phyloP scores from a whole-genome alignment of 2,888 invertebrate genomes.

The Nemapogon koenigi region DNA sequence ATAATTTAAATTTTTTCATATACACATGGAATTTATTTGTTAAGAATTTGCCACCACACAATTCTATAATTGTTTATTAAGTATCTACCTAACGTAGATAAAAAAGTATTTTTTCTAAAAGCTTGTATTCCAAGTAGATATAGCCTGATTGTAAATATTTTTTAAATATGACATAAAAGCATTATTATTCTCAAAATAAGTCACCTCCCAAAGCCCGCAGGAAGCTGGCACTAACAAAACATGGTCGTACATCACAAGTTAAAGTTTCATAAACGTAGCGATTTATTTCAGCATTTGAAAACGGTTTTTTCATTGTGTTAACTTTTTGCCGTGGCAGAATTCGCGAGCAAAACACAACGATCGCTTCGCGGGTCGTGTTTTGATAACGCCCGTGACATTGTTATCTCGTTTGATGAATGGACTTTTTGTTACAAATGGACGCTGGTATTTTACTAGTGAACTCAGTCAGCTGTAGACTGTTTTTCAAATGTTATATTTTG shows the following conservation, averaged over 20 bases:
- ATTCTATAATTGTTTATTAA: too few relatives aligned
- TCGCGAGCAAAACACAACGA: conserved; percentile 48
- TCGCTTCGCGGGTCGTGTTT: conserved; percentile 56
- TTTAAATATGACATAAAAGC: too few relatives aligned
- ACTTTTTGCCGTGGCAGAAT: conserved; percentile 37
- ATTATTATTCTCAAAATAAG: too few relatives aligned
- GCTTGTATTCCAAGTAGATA: too few relatives aligned
- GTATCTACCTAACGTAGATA: too few relatives aligned
- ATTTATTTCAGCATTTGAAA: conserved; percentile 30
- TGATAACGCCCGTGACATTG: conserved; percentile 57
- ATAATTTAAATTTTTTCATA: too few relatives aligned
- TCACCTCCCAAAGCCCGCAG: too few relatives aligned
- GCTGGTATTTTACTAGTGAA: conserved; percentile 51
- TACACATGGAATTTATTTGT: too few relatives aligned
- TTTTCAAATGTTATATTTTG: conserved; percentile 5
- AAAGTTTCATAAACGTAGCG: conserved; percentile 33
- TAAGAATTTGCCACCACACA: too few relatives aligned
- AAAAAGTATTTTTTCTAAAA: too few relatives aligned
- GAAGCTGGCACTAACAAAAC: conserved; percentile 4
- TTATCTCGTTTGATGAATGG: conserved; percentile 60
- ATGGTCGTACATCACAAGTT: conserved; percentile 10
- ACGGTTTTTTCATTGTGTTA: conserved; percentile 45
- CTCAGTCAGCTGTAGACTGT: conserved; percentile 25
- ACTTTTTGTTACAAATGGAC: conserved; percentile 58
- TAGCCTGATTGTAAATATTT: too few relatives aligned